Percentiles rank a stretch among this genome's conserved stretches.
Evolutionary conservation across 2,113 vertebrate genomes (phyloP).

Genomic region (Nibea coibor): DNA sequence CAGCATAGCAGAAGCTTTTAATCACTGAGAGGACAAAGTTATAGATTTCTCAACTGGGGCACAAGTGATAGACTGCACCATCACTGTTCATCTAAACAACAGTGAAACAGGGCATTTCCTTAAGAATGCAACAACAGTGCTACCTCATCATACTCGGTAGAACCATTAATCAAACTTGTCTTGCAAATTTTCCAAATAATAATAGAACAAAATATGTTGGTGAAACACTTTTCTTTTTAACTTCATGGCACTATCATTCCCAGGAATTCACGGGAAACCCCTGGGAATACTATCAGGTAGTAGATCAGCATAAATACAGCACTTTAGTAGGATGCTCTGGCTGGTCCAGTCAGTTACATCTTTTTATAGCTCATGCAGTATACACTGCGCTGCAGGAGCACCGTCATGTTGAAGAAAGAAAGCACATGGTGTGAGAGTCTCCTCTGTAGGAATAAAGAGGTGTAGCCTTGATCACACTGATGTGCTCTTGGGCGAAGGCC

Average conservation of each 20-base stretch:
- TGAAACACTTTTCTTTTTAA: neutral
- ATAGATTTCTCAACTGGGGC: neutral
- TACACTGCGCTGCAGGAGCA: constrained; percentile 20
- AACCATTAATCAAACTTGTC: neutral
- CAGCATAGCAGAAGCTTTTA: neutral
- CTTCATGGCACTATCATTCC: neutral
- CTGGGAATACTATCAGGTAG: constrained; percentile 7
- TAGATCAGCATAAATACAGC: constrained; percentile 34
- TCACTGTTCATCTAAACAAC: neutral
- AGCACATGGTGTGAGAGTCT: constrained; percentile 14
- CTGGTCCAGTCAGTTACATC: constrained; percentile 42
- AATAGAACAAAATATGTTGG: too few species aligned
- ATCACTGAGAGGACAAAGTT: neutral
- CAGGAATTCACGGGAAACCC: neutral
- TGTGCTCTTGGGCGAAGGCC: neutral
- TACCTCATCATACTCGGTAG: neutral
- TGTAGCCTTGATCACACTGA: constrained; percentile 12
- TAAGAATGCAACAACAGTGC: neutral
- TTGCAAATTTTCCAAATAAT: neutral
- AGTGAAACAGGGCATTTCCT: neutral
- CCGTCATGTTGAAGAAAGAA: constrained; percentile 2
- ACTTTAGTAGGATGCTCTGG: constrained; percentile 6
- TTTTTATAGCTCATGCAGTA: constrained; percentile 65
- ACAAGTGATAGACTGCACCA: neutral
- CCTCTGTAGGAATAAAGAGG: neutral